Evolutionary conservation across 2,113 vertebrate genomes (phyloP), one percentile per base, ranked within the genome.

Genomic region (Brachyhypopomus occidentalis): DNA sequence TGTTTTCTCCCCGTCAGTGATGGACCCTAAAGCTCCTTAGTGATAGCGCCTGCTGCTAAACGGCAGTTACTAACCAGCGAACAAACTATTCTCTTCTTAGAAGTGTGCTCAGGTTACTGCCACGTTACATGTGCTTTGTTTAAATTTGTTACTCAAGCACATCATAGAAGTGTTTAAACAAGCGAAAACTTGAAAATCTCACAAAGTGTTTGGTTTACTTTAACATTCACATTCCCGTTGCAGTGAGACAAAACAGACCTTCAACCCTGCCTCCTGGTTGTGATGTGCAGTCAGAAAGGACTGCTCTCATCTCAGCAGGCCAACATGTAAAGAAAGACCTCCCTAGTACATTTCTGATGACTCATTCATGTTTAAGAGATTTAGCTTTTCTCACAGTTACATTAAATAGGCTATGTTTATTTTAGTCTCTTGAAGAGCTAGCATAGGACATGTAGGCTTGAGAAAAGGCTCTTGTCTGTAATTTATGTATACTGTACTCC

Each of bases 291-390:
- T 34, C 30, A 14, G 55, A 14, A 74, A 74, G 17, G 27, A 2
- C 48, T 71, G n/a, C 16, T 20, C 23, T 48, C 1, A 16, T 22
- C 36, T 16, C 16, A 17, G 7, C 16, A 52, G 25, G 25, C 8
- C 23, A n/a, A 7, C 52, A 55, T 11, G 25, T 77, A 55, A 77
- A 52, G 45, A 52, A 52, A 66, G 75, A 52, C 25, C 41, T 77
- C 48, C 5, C 1, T 67, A 67, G 36, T 77, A 4, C 45, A n/a
- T 55, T 77, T 66, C 20, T 52, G 16, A 34, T 78, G 76, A 78
- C 20, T 78, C 62, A 69, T 5, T 9, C 8, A 0, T 55, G 27
- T 78, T 23, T 22, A 22, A 38, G 20, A 20, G 6, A 52, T 52
- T 52, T 22, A 22, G 19, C 12, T 52, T 22, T 60, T 60, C 4